Evolutionary conservation across 2,113 vertebrate species (phyloP).

Genomic region (Tragelaphus scriptus): DNA sequence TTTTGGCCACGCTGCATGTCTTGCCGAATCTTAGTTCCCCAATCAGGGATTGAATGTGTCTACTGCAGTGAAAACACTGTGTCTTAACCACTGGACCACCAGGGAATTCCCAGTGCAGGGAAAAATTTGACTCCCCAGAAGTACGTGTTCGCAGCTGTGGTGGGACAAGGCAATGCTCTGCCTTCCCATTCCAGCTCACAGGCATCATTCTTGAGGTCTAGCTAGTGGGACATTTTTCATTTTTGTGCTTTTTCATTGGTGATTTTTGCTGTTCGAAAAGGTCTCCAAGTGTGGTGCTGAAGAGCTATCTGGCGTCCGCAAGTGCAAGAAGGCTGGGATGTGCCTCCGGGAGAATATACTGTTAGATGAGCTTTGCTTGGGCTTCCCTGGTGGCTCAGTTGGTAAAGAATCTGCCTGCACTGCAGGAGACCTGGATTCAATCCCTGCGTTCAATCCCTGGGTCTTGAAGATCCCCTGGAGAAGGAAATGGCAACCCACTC

Average conservation of each 20-base stretch:
- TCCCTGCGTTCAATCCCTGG: neutral
- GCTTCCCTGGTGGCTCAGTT: neutral
- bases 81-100: neutral
- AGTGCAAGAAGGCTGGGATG: neutral
- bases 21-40: neutral
- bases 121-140: neutral
- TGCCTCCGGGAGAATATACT: accelerated
- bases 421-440: neutral
- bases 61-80: neutral
- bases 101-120: neutral
- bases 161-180: neutral
- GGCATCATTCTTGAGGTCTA: neutral
- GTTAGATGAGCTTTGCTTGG: neutral
- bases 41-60: neutral
- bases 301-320: neutral
- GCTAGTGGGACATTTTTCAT: neutral
- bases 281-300: neutral
- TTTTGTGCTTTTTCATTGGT: neutral
- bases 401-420: neutral
- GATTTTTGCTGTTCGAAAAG: neutral
- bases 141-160: neutral
- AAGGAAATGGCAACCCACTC: neutral
- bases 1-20: neutral
- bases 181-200: neutral
- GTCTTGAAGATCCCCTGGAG: neutral